Evolutionary conservation across 2,113 vertebrate species (phyloP), one percentile per base, ranked within the genome.

Genomic region (Limanda limanda): DNA sequence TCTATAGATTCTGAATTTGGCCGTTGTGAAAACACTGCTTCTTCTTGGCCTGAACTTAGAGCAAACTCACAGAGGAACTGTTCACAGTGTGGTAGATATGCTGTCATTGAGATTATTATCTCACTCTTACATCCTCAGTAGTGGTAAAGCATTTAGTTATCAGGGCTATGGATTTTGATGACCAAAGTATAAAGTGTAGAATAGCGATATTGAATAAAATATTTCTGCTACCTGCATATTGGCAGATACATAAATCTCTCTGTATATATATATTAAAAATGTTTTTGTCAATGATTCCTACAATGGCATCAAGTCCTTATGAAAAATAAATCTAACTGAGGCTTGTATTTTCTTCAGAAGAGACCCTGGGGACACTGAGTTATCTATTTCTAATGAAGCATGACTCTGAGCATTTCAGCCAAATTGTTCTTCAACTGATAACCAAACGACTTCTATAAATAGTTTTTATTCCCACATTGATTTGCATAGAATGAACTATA

Each of bases 331-430:
- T 25, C 25, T 2, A 25, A 25, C 25, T 27, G 25, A 27, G 25
- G 2, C 3, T 27, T 27, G 25, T 27, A 27, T 14, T 45, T 45
- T 14, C 11, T 51, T 69, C 20, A 51, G 7, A 58, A 15, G 9
- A 40, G 27, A 42, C 42, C 14, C 42, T 45, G 2, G 47, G 24
- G 13, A 65, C 61, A 11, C 25, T 52, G 24, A 14, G 64, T 77
- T 51, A 37, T 47, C n/a, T 61, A 54, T 35, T 64, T 64, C 51
- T 45, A 74, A 31, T 45, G 61, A 15, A 56, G 72, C 31, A 13
- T 37, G 47, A 61, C 45, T 69, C 57, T 63, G 27, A 31, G 31
- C 31, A 37, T 37, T 37, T 37, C 2, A 23, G 35, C 21, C 52
- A 12, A 48, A 52, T 31, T 52, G 21, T 52, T 54, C 55, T 35